Evolutionary conservation across 2,113 vertebrate genomes (phyloP).

Genomic region (Limanda limanda): DNA sequence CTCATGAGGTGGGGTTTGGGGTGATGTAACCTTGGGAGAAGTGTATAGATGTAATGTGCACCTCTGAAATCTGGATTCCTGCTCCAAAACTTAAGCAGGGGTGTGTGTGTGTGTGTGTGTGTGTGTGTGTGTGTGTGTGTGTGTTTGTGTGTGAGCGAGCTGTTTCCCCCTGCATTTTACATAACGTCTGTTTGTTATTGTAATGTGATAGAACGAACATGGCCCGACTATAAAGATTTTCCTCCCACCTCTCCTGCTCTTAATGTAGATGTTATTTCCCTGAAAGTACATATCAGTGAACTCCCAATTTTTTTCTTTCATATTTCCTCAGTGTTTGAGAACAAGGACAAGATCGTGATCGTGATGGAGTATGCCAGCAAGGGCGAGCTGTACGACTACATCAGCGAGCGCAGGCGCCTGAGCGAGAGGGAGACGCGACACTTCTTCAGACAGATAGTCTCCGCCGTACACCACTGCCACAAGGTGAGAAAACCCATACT

Average conservation of each 20-base stretch:
- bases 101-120: no score
- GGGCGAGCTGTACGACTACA: slow-evolving; percentile 97
- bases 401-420: slow-evolving; percentile 92
- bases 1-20: slow-evolving; percentile 62
- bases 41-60: slow-evolving; percentile 45
- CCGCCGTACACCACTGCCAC: slow-evolving; percentile 97
- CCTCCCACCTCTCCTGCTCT: background rate
- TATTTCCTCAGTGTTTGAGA: slow-evolving; percentile 92
- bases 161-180: slow-evolving; percentile 3
- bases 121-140: no score
- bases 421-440: slow-evolving; percentile 94
- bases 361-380: slow-evolving; percentile 96
- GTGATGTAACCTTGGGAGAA: slow-evolving; percentile 72
- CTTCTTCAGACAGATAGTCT: slow-evolving; percentile 98
- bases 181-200: slow-evolving; percentile 30
- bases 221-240: slow-evolving; percentile 10
- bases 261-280: slow-evolving; percentile 1
- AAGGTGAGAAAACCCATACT: slow-evolving; percentile 84
- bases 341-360: slow-evolving; percentile 99
- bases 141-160: no score
- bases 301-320: slow-evolving; percentile 29
- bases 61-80: slow-evolving; percentile 46
- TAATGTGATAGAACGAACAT: slow-evolving; percentile 15
- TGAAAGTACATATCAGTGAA: slow-evolving; percentile 9
- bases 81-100: slow-evolving; percentile 30